phyloP scores from a whole-genome alignment of 2,888 invertebrate genomes.

The Caenorhabditis sp. region DNA sequence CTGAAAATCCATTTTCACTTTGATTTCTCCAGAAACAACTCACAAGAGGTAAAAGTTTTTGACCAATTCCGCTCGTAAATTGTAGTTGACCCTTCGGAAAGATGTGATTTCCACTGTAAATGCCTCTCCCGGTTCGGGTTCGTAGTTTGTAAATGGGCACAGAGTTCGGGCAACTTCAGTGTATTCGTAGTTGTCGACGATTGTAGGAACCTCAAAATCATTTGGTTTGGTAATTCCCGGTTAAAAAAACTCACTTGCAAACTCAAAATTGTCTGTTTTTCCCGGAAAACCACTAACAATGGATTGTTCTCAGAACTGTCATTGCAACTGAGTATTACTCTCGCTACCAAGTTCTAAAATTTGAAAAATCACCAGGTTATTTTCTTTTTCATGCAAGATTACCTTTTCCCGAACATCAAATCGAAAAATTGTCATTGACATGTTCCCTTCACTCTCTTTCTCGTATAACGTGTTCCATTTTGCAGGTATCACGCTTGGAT shows the following conservation, averaged over 20 bases:
- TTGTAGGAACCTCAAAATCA: constrained; percentile 65
- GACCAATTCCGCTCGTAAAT: constrained; percentile 58
- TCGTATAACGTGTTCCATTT: constrained; percentile 56
- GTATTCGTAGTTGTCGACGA: constrained; percentile 66
- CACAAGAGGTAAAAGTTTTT: constrained; percentile 67
- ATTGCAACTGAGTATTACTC: constrained; percentile 47
- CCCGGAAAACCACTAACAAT: constrained; percentile 68
- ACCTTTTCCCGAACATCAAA: constrained; percentile 47
- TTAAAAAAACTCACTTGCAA: constrained; percentile 62
- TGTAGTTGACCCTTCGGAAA: constrained; percentile 58
- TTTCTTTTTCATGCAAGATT: no score
- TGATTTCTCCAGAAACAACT: constrained; percentile 45
- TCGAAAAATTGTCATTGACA: constrained; percentile 49
- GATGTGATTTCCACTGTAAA: constrained; percentile 71
- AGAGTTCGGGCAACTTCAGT: constrained; percentile 65
- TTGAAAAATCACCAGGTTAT: constrained; percentile 34
- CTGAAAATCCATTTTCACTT: constrained; percentile 44
- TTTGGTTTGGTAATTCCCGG: no score
- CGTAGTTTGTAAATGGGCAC: constrained; percentile 64
- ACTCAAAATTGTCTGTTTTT: constrained; percentile 62
- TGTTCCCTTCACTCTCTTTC: constrained; percentile 28
- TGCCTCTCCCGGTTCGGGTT: constrained; percentile 40
- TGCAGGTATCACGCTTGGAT: constrained; percentile 39
- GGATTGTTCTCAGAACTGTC: constrained; percentile 49
- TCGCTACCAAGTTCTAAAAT: constrained; percentile 14